Base-by-base conservation (phyloP, 2,888 invertebrate genomes). In the Buathra laborator region DNA sequence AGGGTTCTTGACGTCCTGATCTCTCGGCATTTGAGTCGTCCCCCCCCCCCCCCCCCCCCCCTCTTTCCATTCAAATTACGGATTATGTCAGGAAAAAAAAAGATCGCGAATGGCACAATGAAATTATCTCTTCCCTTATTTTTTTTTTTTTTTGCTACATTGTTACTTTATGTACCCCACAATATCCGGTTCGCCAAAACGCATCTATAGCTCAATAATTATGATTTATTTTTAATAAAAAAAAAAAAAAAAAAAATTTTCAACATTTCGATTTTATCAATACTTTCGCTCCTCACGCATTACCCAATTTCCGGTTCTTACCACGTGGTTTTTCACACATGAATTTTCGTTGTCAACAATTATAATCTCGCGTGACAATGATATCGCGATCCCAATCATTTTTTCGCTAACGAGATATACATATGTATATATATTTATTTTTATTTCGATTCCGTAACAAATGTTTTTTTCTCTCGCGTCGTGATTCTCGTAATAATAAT, bases 1-100 rank as follows among this genome's bases (percentile, higher is more conserved):
- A 78, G 77, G 84, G 81, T 68, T 68, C 84, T 81, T 78, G 81
- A 84, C 84, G 72, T 78, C 68, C 51, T n/a, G 81, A 68, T 74
- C 72, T 77, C 59, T 78, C 78, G 67, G 9, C 32, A 59, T 67
- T 59, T 72, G 19, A 3, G 59, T 46, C 29, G 48, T n/a, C 14
- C n/a, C 64, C 46, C 64, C 44, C 10, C 12, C 44, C 7, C 9
- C 44, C 16, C 19, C 19, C 29, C 29, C 29, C 59, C 59, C 4
- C 48, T 48, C 48, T 2, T 14, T 14, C 19, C 79, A 43, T 79
- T 78, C 56, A 76, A 82, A 85, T 82, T 71, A 12, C 4, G 78
- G 79, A 82, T 85, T 75, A 78, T 59, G 64, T 24, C 48, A 46
- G 56, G 32, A 68, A 77, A 16, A 62, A 81, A 70, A 76, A 71